Conservation (phyloP, 2,888 invertebrate species). For the Lysandra bellargus region DNA sequence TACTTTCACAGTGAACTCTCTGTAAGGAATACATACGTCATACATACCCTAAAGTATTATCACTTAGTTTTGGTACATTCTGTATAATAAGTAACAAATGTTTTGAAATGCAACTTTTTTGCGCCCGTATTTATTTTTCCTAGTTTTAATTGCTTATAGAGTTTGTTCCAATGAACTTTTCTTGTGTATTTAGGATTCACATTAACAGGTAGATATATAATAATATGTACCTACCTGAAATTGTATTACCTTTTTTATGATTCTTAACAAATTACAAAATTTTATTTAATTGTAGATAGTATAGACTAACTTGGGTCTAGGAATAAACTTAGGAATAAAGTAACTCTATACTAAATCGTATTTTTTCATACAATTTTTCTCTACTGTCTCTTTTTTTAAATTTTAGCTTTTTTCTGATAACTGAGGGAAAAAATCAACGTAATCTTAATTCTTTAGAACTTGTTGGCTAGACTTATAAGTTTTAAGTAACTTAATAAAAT, state of each 20-base stretch:
- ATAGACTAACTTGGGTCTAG: background rate
- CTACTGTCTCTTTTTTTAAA: too few species aligned
- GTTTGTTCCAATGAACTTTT: background rate
- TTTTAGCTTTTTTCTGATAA: too few species aligned
- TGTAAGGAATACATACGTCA: too few species aligned
- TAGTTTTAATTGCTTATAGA: background rate
- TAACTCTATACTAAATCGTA: background rate
- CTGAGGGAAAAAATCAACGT: too few species aligned
- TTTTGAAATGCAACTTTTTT: background rate
- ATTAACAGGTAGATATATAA: background rate
- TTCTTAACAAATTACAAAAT: background rate
- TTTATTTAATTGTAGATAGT: background rate
- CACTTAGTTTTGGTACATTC: too few species aligned
- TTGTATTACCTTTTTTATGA: background rate
- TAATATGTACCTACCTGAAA: background rate
- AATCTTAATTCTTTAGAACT: too few species aligned
- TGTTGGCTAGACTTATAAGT: too few species aligned
- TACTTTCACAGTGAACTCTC: too few species aligned
- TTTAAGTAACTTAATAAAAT: background rate
- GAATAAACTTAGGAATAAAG: background rate
- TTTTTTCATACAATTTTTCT: too few species aligned
- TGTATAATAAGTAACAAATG: background rate
- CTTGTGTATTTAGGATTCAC: background rate
- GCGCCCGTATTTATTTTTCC: slow-evolving; percentile 6
- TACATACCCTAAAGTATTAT: too few species aligned